Percentiles rank a stretch among this genome's conserved stretches.
phyloP scores from a whole-genome alignment of 1,140 invertebrate genomes.

The Heterodera carotae region DNA sequence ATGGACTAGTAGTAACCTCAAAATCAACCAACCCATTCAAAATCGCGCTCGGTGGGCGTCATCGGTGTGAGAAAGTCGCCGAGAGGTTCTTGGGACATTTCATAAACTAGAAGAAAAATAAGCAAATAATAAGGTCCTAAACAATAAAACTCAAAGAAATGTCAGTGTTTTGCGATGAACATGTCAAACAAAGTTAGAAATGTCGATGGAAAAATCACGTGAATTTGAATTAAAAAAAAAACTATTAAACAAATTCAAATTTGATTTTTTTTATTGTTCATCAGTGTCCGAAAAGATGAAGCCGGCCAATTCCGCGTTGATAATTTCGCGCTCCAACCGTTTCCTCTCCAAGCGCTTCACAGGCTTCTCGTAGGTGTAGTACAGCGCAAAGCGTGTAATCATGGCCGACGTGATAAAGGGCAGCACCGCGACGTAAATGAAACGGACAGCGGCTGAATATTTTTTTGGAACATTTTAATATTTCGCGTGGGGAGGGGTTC shows the following conservation, averaged over 20 bases:
- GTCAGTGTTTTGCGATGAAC: too few species aligned
- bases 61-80: background rate
- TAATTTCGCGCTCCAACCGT: slow-evolving; percentile 49
- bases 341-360: slow-evolving; percentile 49
- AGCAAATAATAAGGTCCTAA: too few species aligned
- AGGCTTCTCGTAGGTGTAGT: slow-evolving; percentile 51
- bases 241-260: too few species aligned
- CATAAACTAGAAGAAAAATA: too few species aligned
- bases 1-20: too few species aligned
- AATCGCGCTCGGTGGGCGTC: background rate
- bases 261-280: too few species aligned
- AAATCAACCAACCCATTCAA: background rate
- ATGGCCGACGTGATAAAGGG: background rate
- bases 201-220: too few species aligned
- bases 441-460: slow-evolving; percentile 9
- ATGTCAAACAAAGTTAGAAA: too few species aligned
- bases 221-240: too few species aligned
- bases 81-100: background rate
- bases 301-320: slow-evolving; percentile 53
- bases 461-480: too few species aligned
- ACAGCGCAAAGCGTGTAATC: slow-evolving; percentile 29
- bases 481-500: too few species aligned
- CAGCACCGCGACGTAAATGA: slow-evolving; percentile 4
- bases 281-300: slow-evolving; percentile 37
- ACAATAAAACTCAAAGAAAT: too few species aligned